These are phyloP conservation scores for Heptranchias perlo DNA, from an alignment of 2,113 vertebrate species.

Conservation along the genomic window DNA sequence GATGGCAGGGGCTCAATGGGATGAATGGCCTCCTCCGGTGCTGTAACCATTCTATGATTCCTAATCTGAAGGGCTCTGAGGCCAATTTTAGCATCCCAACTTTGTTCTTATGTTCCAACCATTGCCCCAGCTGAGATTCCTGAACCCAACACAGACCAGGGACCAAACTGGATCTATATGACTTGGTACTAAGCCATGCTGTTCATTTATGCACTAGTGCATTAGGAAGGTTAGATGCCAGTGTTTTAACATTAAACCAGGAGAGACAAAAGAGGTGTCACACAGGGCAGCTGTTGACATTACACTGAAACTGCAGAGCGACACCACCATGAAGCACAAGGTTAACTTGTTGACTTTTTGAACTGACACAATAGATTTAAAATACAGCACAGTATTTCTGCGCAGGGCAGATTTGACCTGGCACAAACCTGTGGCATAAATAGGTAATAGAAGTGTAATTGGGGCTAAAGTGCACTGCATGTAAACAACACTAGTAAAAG, in stretches of 20 bases:
- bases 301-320: neutral
- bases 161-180: neutral
- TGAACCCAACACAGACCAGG: neutral
- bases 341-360: neutral
- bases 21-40: too few species aligned
- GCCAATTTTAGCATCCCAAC: neutral
- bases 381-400: neutral
- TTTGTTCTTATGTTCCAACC: neutral
- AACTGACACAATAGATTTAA: neutral
- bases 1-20: too few species aligned
- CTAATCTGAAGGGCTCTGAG: neutral
- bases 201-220: neutral
- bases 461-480: neutral
- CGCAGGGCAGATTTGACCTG: neutral
- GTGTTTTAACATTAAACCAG: neutral
- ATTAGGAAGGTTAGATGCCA: neutral
- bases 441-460: neutral
- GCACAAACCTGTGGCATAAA: neutral
- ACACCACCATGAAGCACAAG: neutral
- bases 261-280: neutral
- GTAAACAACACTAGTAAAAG: neutral
- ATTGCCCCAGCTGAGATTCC: too few species aligned
- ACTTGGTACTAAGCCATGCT: neutral
- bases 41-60: too few species aligned
- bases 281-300: neutral